Conservation (phyloP, 1,140 invertebrate species). For the Diplogasteroides magnus region DNA sequence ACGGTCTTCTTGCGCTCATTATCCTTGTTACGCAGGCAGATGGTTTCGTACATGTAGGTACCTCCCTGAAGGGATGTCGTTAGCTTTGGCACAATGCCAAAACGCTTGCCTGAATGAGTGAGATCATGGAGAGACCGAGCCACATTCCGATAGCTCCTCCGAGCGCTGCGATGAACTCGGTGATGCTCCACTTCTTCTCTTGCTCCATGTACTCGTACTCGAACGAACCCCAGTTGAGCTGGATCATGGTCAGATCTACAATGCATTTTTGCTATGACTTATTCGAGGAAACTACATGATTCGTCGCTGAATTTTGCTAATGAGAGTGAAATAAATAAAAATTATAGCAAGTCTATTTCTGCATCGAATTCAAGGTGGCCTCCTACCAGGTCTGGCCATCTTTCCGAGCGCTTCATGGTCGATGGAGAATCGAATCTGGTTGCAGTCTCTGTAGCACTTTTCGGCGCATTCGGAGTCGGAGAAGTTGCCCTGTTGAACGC, state of each 20-base stretch:
- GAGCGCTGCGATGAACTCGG: slow-evolving; percentile 34
- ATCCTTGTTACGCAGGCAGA: too few species aligned
- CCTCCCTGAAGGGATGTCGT: too few species aligned
- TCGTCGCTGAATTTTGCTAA: not conserved
- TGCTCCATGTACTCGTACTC: slow-evolving; percentile 52
- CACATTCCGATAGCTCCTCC: slow-evolving; percentile 41
- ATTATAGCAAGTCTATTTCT: too few species aligned
- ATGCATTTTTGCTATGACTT: not conserved
- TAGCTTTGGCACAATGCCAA: too few species aligned
- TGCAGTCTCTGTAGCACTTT: slow-evolving; percentile 46
- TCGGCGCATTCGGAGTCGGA: slow-evolving; percentile 42
- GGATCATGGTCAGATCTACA: slow-evolving; percentile 39
- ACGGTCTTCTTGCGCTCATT: slow-evolving; percentile 1
- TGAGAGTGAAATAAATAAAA: not conserved
- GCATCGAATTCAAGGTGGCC: too few species aligned
- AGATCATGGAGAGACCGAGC: slow-evolving; percentile 36
- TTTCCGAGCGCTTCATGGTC: slow-evolving; percentile 42
- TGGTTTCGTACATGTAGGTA: slow-evolving; percentile 46
- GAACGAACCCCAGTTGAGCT: slow-evolving; percentile 50
- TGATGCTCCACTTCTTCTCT: slow-evolving; percentile 34
- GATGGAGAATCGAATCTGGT: slow-evolving; percentile 45
- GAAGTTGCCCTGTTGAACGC: slow-evolving; percentile 41
- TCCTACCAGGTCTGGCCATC: slow-evolving; percentile 38
- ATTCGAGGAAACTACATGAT: not conserved
- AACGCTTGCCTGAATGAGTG: slow-evolving; percentile 41